Base-by-base conservation (phyloP, 2,888 invertebrate genomes). In the Halocaridina rubra region DNA sequence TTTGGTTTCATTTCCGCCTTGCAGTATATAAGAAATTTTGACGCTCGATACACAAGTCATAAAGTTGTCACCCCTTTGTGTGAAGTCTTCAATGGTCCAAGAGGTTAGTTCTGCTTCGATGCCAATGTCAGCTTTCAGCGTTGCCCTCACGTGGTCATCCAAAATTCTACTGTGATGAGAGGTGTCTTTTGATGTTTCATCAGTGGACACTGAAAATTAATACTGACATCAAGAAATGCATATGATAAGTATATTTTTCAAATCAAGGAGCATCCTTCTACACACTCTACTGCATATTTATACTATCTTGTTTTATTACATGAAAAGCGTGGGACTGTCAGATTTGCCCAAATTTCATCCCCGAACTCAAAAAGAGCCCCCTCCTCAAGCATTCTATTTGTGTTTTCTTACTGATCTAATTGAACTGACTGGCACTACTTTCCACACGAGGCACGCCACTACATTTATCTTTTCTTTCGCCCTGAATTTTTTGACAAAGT, bases 51-150 rank as follows among this genome's bases (percentile, higher is more conserved):
- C 81, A n/a, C 78, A n/a, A 33, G 78, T 79, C 13, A 69, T 69
- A 39, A 75, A 86, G 69, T 86, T 81, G 79, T 86, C 86, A 16
- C 86, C 86, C 13, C 79, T 86, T 1, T 75, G 76, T 24, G 82
- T 82, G 67, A 84, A 87, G 75, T 81, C 81, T 8, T 61, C 27
- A 13, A 81, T 64, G 24, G 53, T 16, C 57, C 32, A 85, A 2
- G 72, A 46, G 10, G 80, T 1, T 13, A 79, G 53, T 27, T 81
- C 39, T 7, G 81, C 84, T 1, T 74, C 69, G 5, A 27, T 27
- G n/a, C 87, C 87, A 24, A 78, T 81, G 53, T 87, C 84, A n/a
- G 46, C 33, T 39, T 30, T 46, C 24, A 85, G 80, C 0, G 75
- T 53, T 22, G 27, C 67, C 22, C 27, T 32, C 1, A 85, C 46